Base-by-base conservation (phyloP, 2,113 vertebrate species). In the Plecturocebus donacophilus region DNA sequence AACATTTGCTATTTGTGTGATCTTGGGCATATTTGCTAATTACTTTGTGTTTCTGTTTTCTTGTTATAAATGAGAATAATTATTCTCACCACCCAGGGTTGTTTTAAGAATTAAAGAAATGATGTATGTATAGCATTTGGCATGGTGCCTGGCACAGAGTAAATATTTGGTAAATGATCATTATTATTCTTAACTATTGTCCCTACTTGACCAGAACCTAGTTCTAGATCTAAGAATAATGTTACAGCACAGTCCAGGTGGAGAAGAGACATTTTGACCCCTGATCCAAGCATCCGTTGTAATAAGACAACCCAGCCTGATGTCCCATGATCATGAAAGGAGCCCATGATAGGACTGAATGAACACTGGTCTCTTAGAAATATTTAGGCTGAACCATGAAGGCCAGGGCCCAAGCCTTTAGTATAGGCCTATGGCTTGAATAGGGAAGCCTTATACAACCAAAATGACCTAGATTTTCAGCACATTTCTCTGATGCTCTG, bases 61-160 rank as follows among this genome's bases (percentile, higher is more conserved):
- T 88, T 79, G 4, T n/a, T 70, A 17, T 52, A 91, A 87, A n/a
- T 83, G 76, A 38, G 32, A 95, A 89, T 75, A 90, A 89, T 90
- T 47, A 56, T 49, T 4, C 25, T 95, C 66, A 89, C 45, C 5
- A 85, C 32, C 27, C 32, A 79, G 66, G 23, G 42, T 47, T 80
- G 6, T 73, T 80, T 92, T 80, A 92, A 90, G 73, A 20, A 19
- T 85, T 85, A 86, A 68, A 95, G 38, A 89, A 47, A 75, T 86
- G 17, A 80, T 71, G 5, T 81, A 14, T 40, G 3, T 85, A 80
- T 40, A 91, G 4, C 21, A 56, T 66, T 80, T 66, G 85, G 54
- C 32, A 47, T 38, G 35, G 8, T 83, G 21, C 66, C 45, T 54
- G 71, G 17, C 21, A 90, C 2, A 58, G 76, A 91, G 86, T 3